A percentile compares a stretch with the other conserved stretches of the same genome.
These are phyloP conservation scores for Phocides pigmalion DNA, from an alignment of 1,140 invertebrate genomes.

Conservation along the genomic window DNA sequence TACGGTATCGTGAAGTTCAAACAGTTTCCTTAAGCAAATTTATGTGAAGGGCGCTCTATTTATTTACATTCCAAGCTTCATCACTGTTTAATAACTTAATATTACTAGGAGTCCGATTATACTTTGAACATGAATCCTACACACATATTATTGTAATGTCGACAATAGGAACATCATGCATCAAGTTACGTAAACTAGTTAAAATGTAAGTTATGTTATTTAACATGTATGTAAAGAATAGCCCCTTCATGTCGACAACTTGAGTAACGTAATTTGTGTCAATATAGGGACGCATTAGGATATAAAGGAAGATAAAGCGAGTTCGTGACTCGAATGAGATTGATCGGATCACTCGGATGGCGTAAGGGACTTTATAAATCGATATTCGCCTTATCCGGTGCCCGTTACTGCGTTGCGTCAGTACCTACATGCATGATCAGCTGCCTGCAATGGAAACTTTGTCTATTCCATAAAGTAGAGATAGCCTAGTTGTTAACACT, in stretches of 20 bases:
- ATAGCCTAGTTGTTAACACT: too few species aligned
- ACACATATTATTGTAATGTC: too few species aligned
- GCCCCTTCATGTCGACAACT: slow-evolving; percentile 31
- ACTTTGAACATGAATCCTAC: too few species aligned
- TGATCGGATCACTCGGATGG: slow-evolving; percentile 49
- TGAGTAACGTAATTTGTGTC: slow-evolving; percentile 44
- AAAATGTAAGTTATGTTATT: too few species aligned
- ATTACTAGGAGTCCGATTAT: too few species aligned
- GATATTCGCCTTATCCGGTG: slow-evolving; percentile 50
- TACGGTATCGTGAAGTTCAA: too few species aligned
- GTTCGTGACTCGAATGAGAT: slow-evolving; percentile 52
- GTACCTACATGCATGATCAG: neutral
- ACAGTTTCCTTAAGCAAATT: too few species aligned
- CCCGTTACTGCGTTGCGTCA: slow-evolving; percentile 33
- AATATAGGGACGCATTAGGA: slow-evolving; percentile 49
- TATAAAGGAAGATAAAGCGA: slow-evolving; percentile 48
- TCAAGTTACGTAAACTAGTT: too few species aligned
- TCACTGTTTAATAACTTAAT: too few species aligned
- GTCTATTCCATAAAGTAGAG: neutral
- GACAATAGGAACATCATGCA: too few species aligned
- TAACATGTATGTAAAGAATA: neutral
- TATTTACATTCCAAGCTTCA: too few species aligned
- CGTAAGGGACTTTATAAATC: slow-evolving; percentile 50
- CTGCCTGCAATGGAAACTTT: neutral
- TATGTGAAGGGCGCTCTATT: too few species aligned